These are phyloP conservation scores for Xestia sexstrigata DNA, from an alignment of 2,888 invertebrate species.

Conservation along the genomic window DNA sequence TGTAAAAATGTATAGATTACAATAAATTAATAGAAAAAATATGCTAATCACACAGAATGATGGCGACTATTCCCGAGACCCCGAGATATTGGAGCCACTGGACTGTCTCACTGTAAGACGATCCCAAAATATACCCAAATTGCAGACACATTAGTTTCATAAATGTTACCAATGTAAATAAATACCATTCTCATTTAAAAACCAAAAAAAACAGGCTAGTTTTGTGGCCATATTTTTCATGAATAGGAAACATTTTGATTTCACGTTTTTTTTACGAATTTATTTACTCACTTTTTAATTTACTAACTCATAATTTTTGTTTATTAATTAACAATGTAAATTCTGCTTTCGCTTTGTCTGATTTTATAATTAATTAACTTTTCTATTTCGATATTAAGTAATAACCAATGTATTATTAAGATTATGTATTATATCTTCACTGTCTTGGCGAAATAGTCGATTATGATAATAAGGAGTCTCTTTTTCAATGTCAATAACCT, in stretches of 20 bases:
- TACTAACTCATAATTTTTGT: slow-evolving; percentile 34
- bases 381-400: slow-evolving; percentile 21
- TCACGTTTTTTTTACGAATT: slow-evolving; percentile 6
- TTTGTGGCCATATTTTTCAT: slow-evolving; percentile 17
- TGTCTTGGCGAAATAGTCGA: slow-evolving; percentile 26
- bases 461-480: background rate
- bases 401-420: background rate
- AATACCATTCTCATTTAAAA: slow-evolving; percentile 41
- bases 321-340: slow-evolving; percentile 30
- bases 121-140: slow-evolving; percentile 61
- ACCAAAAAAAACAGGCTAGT: slow-evolving; percentile 1
- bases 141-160: slow-evolving; percentile 70
- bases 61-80: slow-evolving; percentile 77
- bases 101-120: slow-evolving; percentile 77
- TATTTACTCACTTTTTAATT: slow-evolving; percentile 10
- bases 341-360: slow-evolving; percentile 57
- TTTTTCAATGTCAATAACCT: slow-evolving; percentile 16
- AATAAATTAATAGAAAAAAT: slow-evolving; percentile 42
- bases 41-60: slow-evolving; percentile 81
- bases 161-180: slow-evolving; percentile 70
- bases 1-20: background rate
- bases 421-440: slow-evolving; percentile 9
- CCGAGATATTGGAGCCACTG: slow-evolving; percentile 73
- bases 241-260: slow-evolving; percentile 14
- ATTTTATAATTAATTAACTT: slow-evolving; percentile 24